Percentiles rank a stretch among this genome's conserved stretches.
These are phyloP conservation scores for Entomyzon cyanotis DNA, from an alignment of 2,113 vertebrate species.

Conservation along the genomic window DNA sequence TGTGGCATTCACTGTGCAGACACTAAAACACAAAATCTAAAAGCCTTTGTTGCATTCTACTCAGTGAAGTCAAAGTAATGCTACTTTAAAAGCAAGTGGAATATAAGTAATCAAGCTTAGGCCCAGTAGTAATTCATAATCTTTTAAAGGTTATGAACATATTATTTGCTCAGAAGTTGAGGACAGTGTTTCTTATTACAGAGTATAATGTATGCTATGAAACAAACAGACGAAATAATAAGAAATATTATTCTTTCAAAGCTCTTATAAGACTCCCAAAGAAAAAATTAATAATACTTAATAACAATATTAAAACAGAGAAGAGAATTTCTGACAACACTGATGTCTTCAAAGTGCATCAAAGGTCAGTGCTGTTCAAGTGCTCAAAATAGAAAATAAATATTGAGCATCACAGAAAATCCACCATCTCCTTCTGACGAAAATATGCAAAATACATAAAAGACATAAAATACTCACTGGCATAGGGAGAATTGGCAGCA, in stretches of 20 bases:
- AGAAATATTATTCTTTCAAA: neutral
- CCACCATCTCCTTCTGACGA: neutral
- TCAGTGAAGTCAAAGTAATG: neutral
- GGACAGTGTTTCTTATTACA: neutral
- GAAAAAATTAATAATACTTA: neutral
- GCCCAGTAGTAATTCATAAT: neutral
- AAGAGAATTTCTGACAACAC: neutral
- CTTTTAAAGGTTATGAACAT: neutral
- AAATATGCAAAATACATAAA: neutral
- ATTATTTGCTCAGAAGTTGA: constrained; percentile 7
- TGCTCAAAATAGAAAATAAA: neutral
- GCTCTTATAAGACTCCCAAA: neutral
- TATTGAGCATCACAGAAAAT: neutral
- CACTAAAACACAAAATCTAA: neutral
- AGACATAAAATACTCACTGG: constrained; percentile 84
- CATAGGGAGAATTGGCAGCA: constrained; percentile 97
- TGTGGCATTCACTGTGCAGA: neutral
- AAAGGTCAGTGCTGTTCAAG: neutral
- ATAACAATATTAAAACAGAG: neutral
- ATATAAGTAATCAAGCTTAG: neutral
- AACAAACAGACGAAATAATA: neutral
- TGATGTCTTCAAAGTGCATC: neutral
- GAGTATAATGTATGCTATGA: neutral
- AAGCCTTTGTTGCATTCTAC: neutral
- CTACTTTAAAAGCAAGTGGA: neutral